Conservation (phyloP, 2,113 vertebrate species). For the Tetrao urogallus region DNA sequence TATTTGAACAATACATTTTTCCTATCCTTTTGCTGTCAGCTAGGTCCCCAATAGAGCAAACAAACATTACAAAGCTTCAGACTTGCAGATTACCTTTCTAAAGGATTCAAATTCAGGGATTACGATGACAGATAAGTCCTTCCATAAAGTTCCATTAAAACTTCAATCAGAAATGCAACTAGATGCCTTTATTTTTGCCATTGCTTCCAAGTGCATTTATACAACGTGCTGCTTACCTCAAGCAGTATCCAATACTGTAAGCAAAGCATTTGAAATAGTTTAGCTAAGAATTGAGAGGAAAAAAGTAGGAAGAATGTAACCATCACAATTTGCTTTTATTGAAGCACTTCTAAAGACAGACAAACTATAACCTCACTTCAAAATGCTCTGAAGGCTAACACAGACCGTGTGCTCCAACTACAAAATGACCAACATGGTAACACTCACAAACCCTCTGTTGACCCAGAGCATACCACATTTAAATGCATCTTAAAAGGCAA, state of each 20-base stretch:
- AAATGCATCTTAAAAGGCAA: not conserved
- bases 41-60: not conserved
- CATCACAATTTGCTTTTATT: not conserved
- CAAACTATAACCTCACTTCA: not conserved
- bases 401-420: no score
- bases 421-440: no score
- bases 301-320: not conserved
- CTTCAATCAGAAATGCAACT: not conserved
- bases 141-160: not conserved
- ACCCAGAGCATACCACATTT: accelerated
- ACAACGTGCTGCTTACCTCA: not conserved
- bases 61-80: not conserved
- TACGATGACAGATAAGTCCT: no score
- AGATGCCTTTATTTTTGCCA: not conserved
- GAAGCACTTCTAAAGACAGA: not conserved
- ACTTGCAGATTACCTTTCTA: not conserved
- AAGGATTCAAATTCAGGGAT: no score
- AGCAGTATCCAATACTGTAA: not conserved
- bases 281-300: not conserved
- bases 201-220: not conserved
- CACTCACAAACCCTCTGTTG: not conserved
- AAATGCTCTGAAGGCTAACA: not conserved
- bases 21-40: not conserved
- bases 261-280: not conserved
- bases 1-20: not conserved